These are phyloP conservation scores for Strigamia maritima DNA, from an alignment of 2,888 invertebrate genomes.

Conservation along the genomic window DNA sequence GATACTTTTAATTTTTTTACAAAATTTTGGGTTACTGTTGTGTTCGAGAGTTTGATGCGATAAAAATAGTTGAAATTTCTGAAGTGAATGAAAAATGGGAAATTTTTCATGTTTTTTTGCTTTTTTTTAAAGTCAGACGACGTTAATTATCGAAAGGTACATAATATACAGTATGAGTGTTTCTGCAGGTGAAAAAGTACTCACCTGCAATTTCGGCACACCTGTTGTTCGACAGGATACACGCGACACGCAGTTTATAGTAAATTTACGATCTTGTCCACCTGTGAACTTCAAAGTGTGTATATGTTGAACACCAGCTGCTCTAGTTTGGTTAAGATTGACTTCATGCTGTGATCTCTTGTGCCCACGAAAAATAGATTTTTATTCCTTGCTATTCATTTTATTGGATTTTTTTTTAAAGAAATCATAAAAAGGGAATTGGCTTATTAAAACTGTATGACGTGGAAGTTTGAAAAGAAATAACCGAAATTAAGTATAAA, in stretches of 20 bases:
- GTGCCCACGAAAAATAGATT: neutral
- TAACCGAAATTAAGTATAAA: neutral
- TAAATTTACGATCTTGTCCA: constrained; percentile 25
- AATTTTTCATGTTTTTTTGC: no score
- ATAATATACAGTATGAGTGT: neutral
- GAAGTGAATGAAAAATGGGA: no score
- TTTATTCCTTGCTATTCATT: neutral
- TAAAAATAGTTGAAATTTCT: no score
- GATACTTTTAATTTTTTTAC: neutral
- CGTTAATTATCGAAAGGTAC: neutral
- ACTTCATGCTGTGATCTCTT: neutral
- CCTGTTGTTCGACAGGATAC: constrained; percentile 34
- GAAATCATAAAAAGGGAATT: neutral
- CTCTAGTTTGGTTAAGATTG: constrained; percentile 6
- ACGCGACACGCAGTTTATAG: constrained; percentile 30
- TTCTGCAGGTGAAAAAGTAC: constrained; percentile 26
- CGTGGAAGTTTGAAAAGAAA: neutral
- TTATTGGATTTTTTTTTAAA: neutral
- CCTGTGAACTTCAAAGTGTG: constrained; percentile 13
- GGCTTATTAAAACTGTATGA: neutral
- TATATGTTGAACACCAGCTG: constrained; percentile 17
- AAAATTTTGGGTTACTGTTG: no score
- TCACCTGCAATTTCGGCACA: constrained; percentile 22
- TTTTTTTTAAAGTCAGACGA: no score
- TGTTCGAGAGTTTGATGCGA: no score